phyloP scores from a whole-genome alignment of 2,888 invertebrate genomes.

The Nebria salina region DNA sequence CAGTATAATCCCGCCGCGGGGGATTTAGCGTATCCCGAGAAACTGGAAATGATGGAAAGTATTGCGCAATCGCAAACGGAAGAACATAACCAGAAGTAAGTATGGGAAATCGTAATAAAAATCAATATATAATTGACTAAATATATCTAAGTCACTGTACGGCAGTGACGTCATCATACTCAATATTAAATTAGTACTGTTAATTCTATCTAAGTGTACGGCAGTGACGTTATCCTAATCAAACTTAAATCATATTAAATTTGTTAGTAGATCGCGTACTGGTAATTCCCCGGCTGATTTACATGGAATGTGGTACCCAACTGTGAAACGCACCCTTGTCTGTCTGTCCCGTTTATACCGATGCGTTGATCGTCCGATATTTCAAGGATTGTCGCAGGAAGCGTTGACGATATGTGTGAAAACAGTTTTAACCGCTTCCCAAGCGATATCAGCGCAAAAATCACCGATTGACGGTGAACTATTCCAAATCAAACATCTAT shows the following conservation, averaged over 20 bases:
- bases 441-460: constrained; percentile 79
- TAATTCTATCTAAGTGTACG: neutral
- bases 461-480: constrained; percentile 90
- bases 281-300: constrained; percentile 74
- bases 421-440: constrained; percentile 84
- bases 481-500: constrained; percentile 97
- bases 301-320: constrained; percentile 99
- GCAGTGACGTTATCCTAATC: neutral
- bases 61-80: constrained; percentile 30
- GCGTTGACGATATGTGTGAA: constrained; percentile 91
- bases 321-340: constrained; percentile 92
- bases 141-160: neutral
- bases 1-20: constrained; percentile 90
- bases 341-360: constrained; percentile 92
- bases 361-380: constrained; percentile 93
- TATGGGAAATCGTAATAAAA: neutral
- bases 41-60: constrained; percentile 96
- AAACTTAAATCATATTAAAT: neutral
- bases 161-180: neutral
- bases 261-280: constrained; percentile 50
- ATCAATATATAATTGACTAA: too few relatives aligned
- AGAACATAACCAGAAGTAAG: constrained; percentile 21
- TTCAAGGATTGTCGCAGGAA: constrained; percentile 97
- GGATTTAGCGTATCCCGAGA: constrained; percentile 97
- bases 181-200: too few relatives aligned